phyloP scores from a whole-genome alignment of 2,113 vertebrate genomes.

The Patagioenas fasciata region DNA sequence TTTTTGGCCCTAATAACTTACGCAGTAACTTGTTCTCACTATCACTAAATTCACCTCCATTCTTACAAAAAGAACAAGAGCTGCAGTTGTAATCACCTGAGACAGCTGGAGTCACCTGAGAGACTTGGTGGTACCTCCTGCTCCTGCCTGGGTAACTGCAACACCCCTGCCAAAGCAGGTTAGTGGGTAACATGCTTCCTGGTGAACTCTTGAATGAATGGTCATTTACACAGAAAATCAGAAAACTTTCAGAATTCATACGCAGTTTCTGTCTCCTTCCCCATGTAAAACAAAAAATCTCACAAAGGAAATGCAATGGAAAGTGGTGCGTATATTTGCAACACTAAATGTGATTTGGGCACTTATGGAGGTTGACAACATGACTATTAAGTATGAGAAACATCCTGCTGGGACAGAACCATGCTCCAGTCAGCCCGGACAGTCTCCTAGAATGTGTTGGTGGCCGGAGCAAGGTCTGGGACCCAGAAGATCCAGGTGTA shows the following conservation, averaged over 20 bases:
- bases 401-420: background rate
- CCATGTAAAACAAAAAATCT: background rate
- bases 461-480: background rate
- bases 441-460: background rate
- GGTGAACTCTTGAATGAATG: background rate
- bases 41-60: background rate
- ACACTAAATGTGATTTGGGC: fast-evolving
- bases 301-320: background rate
- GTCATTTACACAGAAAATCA: background rate
- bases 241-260: background rate
- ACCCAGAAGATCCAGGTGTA: background rate
- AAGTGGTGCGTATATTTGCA: background rate
- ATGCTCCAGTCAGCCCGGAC: background rate
- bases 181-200: background rate
- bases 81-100: background rate
- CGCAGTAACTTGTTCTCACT: background rate
- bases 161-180: background rate
- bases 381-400: background rate
- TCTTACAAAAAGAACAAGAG: background rate
- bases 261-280: background rate
- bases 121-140: background rate
- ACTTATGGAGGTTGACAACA: background rate
- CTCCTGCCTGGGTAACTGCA: background rate
- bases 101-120: background rate
- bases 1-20: background rate